These are phyloP conservation scores for Luidia sarsii DNA, from an alignment of 53 echinoderm and acorn worm species.

Conservation along the genomic window DNA sequence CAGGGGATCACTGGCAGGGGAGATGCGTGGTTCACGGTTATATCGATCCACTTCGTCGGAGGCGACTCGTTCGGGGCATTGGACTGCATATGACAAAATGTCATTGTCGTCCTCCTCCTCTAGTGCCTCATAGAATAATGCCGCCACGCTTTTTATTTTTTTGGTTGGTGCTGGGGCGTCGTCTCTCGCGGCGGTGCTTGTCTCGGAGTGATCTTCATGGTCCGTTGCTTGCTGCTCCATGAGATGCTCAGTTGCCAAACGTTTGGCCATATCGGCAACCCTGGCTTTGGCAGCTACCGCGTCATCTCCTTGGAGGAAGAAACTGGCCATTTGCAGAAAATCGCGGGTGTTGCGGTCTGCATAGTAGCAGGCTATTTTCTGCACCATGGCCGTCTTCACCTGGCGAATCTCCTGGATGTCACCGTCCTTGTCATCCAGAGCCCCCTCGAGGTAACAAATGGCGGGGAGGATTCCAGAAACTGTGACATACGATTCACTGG, in stretches of 20 bases:
- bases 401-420: not conserved
- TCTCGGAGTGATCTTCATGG: not conserved
- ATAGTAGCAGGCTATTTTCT: conserved; percentile 2
- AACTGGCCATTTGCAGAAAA: not conserved
- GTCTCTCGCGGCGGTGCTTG: not conserved
- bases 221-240: no score
- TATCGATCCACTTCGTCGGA: not conserved
- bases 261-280: no score
- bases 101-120: not conserved
- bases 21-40: not conserved
- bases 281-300: not conserved
- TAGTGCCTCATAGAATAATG: no score
- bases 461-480: not conserved
- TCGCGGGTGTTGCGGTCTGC: not conserved
- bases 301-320: not conserved
- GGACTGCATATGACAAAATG: not conserved
- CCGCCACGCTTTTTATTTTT: not conserved
- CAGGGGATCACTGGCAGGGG: not conserved
- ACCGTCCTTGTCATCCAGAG: not conserved
- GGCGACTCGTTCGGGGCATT: not conserved
- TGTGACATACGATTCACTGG: not conserved
- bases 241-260: no score
- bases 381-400: not conserved
- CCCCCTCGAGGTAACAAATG: not conserved
- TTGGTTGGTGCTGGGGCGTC: not conserved